A percentile compares a stretch with the other conserved stretches of the same genome.
phyloP scores from a whole-genome alignment of 2,113 vertebrate genomes.

The Myanophis thanlyinensis region DNA sequence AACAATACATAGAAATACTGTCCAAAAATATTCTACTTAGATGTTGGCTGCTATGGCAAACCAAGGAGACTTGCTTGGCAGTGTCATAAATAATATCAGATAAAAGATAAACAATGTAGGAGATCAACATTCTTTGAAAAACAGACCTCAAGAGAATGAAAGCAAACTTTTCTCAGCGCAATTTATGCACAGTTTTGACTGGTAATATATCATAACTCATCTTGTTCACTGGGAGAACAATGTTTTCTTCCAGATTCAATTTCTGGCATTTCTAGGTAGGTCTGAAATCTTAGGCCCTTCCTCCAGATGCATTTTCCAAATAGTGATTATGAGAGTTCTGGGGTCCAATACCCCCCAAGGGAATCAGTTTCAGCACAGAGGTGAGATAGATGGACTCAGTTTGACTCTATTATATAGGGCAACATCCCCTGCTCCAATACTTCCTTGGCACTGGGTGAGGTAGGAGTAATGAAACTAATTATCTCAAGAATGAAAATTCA shows the following conservation, averaged over 20 bases:
- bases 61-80: background rate
- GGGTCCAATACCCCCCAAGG: background rate
- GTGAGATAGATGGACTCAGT: background rate
- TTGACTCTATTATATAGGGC: background rate
- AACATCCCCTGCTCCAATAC: background rate
- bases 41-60: background rate
- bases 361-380: background rate
- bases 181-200: background rate
- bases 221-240: background rate
- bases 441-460: background rate
- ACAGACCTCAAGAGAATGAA: background rate
- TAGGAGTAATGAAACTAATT: conserved; percentile 17
- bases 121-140: background rate
- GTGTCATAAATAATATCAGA: background rate
- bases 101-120: background rate
- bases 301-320: background rate
- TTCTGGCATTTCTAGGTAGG: background rate
- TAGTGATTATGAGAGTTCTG: background rate
- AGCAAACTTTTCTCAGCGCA: background rate
- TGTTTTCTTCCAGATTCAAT: background rate
- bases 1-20: background rate
- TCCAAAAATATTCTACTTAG: background rate
- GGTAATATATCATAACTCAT: background rate
- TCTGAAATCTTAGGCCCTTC: background rate
- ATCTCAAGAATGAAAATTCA: background rate